Conservation (phyloP, 2,888 invertebrate genomes). For the Melanargia galathea region DNA sequence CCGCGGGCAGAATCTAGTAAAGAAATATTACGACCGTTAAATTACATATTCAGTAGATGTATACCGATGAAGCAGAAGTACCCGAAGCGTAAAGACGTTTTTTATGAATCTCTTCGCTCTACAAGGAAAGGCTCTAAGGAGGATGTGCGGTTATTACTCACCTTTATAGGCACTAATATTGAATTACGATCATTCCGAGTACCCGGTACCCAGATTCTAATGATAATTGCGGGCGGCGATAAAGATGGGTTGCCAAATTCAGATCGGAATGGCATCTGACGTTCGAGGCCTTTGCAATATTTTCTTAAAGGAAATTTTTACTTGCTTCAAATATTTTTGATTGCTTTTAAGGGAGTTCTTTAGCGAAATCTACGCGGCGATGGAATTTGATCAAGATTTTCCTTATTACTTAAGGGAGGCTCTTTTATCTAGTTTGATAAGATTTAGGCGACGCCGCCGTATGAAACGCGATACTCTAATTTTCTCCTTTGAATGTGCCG, state of each 20-base stretch:
- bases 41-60: slow-evolving; percentile 8
- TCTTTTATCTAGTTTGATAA: slow-evolving; percentile 38
- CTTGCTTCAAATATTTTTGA: slow-evolving; percentile 48
- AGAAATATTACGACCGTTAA: neutral
- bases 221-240: slow-evolving; percentile 76
- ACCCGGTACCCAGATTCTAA: slow-evolving; percentile 62
- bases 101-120: slow-evolving; percentile 24
- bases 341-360: slow-evolving; percentile 52
- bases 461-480: slow-evolving; percentile 22
- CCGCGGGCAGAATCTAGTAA: neutral
- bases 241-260: slow-evolving; percentile 72
- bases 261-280: slow-evolving; percentile 55
- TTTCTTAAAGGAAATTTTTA: slow-evolving; percentile 50
- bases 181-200: slow-evolving; percentile 65
- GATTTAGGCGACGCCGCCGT: slow-evolving; percentile 24
- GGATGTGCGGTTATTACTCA: slow-evolving; percentile 71
- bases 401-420: slow-evolving; percentile 31
- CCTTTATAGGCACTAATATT: slow-evolving; percentile 78
- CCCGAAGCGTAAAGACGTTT: slow-evolving; percentile 11
- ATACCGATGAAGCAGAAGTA: slow-evolving; percentile 12
- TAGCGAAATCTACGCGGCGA: slow-evolving; percentile 39
- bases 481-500: neutral
- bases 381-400: slow-evolving; percentile 42
- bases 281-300: slow-evolving; percentile 45
- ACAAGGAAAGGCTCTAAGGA: slow-evolving; percentile 45